Evolutionary conservation across 2,888 invertebrate genomes (phyloP).

Genomic region (Sinohyriopsis cumingii): DNA sequence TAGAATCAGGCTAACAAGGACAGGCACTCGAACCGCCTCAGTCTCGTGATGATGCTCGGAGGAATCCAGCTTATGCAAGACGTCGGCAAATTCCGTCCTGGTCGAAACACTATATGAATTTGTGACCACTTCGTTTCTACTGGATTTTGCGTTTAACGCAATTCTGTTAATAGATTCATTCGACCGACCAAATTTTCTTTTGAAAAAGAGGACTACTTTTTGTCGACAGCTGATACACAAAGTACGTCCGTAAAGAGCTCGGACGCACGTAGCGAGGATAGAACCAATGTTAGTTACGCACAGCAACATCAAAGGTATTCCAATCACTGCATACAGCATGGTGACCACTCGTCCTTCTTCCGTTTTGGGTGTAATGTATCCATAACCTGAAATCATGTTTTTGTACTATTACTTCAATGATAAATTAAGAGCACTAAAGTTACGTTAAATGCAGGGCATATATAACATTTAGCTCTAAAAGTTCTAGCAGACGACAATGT

Average conservation of each 20-base stretch:
- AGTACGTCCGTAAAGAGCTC: slow-evolving; percentile 79
- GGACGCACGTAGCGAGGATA: slow-evolving; percentile 90
- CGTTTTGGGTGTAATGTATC: slow-evolving; percentile 62
- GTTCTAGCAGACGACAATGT: too few species aligned
- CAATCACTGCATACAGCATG: slow-evolving; percentile 61
- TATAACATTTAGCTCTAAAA: too few species aligned
- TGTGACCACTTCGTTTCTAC: neutral
- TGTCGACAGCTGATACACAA: slow-evolving; percentile 31
- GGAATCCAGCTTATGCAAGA: too few species aligned
- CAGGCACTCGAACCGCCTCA: slow-evolving; percentile 79
- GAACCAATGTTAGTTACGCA: slow-evolving; percentile 95
- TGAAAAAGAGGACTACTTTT: slow-evolving; percentile 12
- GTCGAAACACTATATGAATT: too few species aligned
- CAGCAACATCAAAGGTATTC: slow-evolving; percentile 77
- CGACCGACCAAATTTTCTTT: too few species aligned
- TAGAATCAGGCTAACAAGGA: slow-evolving; percentile 88
- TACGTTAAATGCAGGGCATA: too few species aligned
- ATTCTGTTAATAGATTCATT: neutral
- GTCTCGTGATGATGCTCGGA: slow-evolving; percentile 12
- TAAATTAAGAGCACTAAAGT: too few species aligned
- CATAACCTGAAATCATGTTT: slow-evolving; percentile 75
- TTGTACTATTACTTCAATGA: too few species aligned
- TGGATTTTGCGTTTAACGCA: neutral
- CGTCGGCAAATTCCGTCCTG: too few species aligned
- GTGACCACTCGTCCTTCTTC: slow-evolving; percentile 53